A percentile compares a stretch with the other conserved stretches of the same genome.
These are phyloP conservation scores for Tricholauxania praeusta DNA, from an alignment of 2,888 invertebrate species.

Conservation along the genomic window DNA sequence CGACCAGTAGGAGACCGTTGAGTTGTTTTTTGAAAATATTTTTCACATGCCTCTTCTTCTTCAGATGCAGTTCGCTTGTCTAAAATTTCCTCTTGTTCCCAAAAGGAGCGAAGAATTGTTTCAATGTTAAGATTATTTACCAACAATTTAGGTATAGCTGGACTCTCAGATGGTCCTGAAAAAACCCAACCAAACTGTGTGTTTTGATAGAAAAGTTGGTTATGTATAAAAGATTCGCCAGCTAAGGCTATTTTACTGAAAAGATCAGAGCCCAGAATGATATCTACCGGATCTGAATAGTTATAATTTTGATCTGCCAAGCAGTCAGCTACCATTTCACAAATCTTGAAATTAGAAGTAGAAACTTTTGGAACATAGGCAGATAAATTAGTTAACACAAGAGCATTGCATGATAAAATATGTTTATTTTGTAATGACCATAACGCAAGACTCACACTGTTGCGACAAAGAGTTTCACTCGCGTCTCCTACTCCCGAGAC, in stretches of 20 bases:
- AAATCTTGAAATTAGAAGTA: neutral
- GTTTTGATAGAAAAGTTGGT: conserved; percentile 37
- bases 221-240: conserved; percentile 24
- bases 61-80: neutral
- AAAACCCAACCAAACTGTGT: conserved; percentile 38
- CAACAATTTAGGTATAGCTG: neutral
- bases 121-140: conserved; percentile 35
- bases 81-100: conserved; percentile 34
- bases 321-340: neutral
- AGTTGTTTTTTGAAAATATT: conserved; percentile 28
- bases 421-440: neutral
- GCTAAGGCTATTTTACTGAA: conserved; percentile 26
- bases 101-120: conserved; percentile 27
- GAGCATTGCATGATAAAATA: neutral
- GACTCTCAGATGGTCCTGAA: conserved; percentile 21
- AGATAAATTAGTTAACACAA: neutral
- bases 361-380: neutral
- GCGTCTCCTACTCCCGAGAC: neutral
- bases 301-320: conserved; percentile 31
- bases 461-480: neutral
- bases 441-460: neutral
- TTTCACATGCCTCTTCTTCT: conserved; percentile 29
- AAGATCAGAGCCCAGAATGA: conserved; percentile 34
- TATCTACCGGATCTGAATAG: conserved; percentile 30
- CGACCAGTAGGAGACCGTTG: conserved; percentile 14